phyloP scores from a whole-genome alignment of 2,113 vertebrate species.

The Odocoileus hemionus region DNA sequence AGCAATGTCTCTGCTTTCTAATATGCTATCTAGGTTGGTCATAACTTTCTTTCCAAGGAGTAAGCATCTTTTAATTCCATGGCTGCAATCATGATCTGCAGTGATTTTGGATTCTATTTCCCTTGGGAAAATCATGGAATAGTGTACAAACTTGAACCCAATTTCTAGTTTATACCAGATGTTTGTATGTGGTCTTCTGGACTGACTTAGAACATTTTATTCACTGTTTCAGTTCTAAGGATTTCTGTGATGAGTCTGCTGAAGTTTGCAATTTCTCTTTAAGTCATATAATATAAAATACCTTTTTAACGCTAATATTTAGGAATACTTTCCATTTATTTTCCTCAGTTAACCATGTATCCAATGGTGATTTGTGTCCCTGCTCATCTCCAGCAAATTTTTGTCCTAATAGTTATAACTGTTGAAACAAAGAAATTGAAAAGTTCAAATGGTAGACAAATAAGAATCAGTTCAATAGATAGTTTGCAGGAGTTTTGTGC shows the following conservation, averaged over 20 bases:
- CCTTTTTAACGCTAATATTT: neutral
- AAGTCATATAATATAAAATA: neutral
- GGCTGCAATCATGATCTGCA: too few species aligned
- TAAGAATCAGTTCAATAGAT: neutral
- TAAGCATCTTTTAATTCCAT: too few species aligned
- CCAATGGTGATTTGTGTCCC: neutral
- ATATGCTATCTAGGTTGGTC: too few species aligned
- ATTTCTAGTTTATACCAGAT: neutral
- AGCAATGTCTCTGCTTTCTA: too few species aligned
- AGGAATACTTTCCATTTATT: neutral
- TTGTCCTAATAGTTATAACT: neutral
- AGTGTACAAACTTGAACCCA: neutral
- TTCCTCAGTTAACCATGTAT: neutral
- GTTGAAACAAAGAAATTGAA: neutral
- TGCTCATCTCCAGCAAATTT: neutral
- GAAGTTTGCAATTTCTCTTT: neutral
- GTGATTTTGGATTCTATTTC: neutral
- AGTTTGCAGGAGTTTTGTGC: neutral
- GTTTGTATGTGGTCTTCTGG: neutral
- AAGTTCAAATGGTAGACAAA: neutral
- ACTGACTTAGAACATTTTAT: neutral
- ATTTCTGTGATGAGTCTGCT: neutral
- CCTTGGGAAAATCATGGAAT: neutral
- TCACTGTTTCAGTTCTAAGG: neutral
- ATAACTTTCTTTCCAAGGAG: too few species aligned